A percentile compares a stretch with the other conserved stretches of the same genome.
Evolutionary conservation across 2,113 vertebrate genomes (phyloP).

Genomic region (Calyptomena viridis): DNA sequence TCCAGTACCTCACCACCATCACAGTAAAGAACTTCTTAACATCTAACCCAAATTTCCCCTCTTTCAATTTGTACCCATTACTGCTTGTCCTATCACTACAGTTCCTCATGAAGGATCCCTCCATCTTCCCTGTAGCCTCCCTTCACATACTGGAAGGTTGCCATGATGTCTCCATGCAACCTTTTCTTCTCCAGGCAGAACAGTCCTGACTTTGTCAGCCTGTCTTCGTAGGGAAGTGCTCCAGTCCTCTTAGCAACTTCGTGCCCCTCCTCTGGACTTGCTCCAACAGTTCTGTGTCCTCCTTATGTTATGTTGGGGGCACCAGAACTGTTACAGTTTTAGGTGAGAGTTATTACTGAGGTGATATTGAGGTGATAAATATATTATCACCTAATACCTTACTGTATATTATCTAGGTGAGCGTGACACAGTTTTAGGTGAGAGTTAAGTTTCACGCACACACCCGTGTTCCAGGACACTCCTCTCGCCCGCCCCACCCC

Average conservation of each 20-base stretch:
- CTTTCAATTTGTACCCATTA: not conserved
- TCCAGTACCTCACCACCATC: not conserved
- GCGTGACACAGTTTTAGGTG: not conserved
- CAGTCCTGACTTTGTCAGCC: not conserved
- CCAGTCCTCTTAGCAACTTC: not conserved
- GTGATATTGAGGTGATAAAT: not conserved
- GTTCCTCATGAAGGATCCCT: not conserved
- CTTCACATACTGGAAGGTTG: no score
- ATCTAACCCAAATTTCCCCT: not conserved
- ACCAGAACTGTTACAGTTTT: not conserved
- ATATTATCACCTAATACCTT: not conserved
- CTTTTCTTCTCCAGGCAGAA: not conserved
- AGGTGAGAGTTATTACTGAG: not conserved
- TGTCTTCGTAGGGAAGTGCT: fast-evolving
- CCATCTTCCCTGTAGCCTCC: not conserved
- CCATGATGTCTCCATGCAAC: not conserved
- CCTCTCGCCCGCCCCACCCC: not conserved
- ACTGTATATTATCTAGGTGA: not conserved
- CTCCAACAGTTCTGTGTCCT: not conserved
- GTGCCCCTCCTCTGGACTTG: not conserved
- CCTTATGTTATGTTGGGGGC: no score
- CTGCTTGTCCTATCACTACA: not conserved
- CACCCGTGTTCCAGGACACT: no score
- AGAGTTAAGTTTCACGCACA: not conserved
- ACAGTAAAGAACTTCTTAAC: not conserved